A percentile compares a stretch with the other conserved stretches of the same genome.
Conservation (phyloP, 2,888 invertebrate genomes). For the Tetragonisca angustula region DNA sequence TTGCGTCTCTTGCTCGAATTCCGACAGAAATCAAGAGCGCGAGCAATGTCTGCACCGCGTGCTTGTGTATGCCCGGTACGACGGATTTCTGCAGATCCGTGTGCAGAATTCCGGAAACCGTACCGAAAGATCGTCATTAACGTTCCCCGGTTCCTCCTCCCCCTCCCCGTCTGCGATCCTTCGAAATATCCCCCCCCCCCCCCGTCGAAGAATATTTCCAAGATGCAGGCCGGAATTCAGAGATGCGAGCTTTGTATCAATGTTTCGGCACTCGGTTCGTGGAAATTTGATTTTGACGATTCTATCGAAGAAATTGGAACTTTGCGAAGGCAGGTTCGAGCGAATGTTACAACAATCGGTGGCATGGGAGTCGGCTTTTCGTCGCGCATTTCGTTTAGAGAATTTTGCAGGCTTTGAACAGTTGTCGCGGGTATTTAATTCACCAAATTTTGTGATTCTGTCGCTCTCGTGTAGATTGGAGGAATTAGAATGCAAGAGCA, state of each 20-base stretch:
- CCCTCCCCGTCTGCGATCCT: neutral
- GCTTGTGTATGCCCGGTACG: conserved; percentile 12
- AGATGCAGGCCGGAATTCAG: neutral
- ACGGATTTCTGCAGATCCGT: neutral
- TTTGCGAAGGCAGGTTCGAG: no score
- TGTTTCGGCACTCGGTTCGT: neutral
- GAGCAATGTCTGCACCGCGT: conserved; percentile 23
- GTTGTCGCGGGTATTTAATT: no score
- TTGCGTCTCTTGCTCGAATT: conserved; percentile 14
- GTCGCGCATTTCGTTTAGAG: no score
- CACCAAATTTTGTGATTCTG: no score
- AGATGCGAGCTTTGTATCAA: neutral
- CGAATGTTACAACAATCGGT: no score
- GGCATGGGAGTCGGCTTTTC: no score
- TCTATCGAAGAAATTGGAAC: no score
- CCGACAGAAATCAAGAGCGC: conserved; percentile 21
- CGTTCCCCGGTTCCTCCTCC: conserved; percentile 1
- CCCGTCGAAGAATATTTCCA: neutral
- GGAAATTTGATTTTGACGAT: no score
- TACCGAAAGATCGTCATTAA: conserved; percentile 30
- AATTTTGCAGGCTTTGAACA: no score
- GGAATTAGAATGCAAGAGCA: no score
- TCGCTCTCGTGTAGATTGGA: no score
- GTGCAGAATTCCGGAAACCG: conserved; percentile 17
- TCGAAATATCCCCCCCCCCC: neutral